Evolutionary conservation across 2,797 vertebrate species (phyloP).

Genomic region (Mycteria americana): DNA sequence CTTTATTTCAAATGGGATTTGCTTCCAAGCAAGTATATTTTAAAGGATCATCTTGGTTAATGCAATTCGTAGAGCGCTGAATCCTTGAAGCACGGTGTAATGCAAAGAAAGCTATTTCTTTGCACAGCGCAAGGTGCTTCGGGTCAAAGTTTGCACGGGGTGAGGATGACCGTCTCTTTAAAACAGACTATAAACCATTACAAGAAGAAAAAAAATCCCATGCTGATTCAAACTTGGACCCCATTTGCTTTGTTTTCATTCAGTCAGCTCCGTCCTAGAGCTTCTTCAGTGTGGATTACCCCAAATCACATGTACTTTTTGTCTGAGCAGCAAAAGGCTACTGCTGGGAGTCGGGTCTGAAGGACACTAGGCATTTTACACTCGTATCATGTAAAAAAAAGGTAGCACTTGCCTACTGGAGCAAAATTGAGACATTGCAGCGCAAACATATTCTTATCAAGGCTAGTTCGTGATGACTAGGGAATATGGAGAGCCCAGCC

Average conservation of each 20-base stretch:
- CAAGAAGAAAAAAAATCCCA: not conserved
- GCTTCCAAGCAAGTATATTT: constrained; percentile 26
- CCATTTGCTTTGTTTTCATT: not conserved
- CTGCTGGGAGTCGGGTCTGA: not conserved
- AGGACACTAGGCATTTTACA: not conserved
- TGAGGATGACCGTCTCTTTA: not conserved
- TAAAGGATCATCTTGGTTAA: constrained; percentile 15
- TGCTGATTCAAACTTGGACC: not conserved
- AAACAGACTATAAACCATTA: not conserved
- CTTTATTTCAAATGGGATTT: constrained; percentile 46
- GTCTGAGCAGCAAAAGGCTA: not conserved
- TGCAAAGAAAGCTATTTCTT: not conserved
- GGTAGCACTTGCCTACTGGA: not conserved
- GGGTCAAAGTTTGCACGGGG: not conserved
- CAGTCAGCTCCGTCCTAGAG: not conserved
- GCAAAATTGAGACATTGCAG: not conserved
- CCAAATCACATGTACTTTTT: not conserved
- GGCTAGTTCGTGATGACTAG: not conserved
- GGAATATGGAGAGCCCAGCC: not conserved
- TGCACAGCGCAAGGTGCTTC: not conserved
- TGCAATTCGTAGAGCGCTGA: not conserved
- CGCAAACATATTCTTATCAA: not conserved
- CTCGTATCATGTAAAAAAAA: not conserved
- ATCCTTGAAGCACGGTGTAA: not conserved
- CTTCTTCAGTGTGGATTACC: not conserved